Conservation (phyloP, 2,113 vertebrate genomes). For the Podarcis muralis region DNA sequence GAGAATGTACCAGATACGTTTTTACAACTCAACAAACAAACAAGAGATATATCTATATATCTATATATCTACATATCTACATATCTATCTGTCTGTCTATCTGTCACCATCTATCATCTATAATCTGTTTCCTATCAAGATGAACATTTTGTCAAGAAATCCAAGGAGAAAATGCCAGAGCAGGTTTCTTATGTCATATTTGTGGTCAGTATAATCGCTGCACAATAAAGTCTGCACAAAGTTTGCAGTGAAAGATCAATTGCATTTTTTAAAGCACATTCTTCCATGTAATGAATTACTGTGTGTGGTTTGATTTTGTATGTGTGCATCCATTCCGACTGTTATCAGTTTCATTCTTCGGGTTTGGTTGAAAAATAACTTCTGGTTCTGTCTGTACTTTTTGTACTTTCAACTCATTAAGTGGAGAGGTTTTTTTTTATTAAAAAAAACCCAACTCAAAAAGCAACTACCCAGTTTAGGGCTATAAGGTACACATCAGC, state of each 20-base stretch:
- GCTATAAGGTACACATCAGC: neutral
- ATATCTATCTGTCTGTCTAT: too few species aligned
- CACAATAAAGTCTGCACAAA: neutral
- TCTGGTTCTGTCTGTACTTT: neutral
- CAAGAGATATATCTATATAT: neutral
- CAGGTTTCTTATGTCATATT: neutral
- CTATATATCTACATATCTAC: too few species aligned
- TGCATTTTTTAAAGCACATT: rapidly evolving
- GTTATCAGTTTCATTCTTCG: neutral
- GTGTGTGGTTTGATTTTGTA: neutral
- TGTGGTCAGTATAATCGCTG: neutral
- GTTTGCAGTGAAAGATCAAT: neutral
- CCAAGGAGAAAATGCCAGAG: neutral
- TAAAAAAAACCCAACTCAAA: neutral
- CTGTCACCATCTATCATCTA: too few species aligned
- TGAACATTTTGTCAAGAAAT: neutral
- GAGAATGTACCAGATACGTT: neutral
- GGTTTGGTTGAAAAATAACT: neutral
- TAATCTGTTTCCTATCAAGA: neutral
- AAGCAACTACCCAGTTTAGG: neutral
- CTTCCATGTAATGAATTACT: neutral
- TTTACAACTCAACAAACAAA: neutral
- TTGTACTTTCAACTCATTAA: neutral
- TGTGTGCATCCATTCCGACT: neutral
- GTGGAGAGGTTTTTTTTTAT: too few species aligned